Conservation (phyloP, 2,888 invertebrate species). For the Toxonevra muliebris region DNA sequence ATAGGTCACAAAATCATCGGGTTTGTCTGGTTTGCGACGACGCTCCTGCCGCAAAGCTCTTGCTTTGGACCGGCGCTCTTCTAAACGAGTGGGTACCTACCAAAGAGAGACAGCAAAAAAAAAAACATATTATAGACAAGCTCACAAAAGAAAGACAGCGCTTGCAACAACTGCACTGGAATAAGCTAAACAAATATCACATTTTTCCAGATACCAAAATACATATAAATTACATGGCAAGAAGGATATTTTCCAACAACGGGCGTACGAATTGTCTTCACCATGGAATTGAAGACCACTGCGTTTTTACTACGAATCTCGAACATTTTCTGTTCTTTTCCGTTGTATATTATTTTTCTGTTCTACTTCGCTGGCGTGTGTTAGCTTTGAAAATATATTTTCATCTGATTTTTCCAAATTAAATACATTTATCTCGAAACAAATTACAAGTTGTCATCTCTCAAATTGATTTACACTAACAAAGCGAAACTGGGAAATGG, state of each 20-base stretch:
- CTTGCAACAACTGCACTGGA: too few relatives aligned
- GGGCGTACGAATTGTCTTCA: conserved; percentile 60
- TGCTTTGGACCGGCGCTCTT: conserved; percentile 76
- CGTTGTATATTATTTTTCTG: background rate
- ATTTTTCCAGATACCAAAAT: too few relatives aligned
- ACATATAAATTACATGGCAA: conserved; percentile 70
- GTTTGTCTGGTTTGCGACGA: conserved; percentile 84
- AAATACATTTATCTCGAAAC: conserved; percentile 19
- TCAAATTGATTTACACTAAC: background rate
- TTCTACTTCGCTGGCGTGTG: conserved; percentile 9
- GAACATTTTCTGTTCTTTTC: conserved; percentile 41
- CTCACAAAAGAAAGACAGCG: too few relatives aligned
- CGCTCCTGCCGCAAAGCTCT: conserved; percentile 70
- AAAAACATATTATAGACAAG: too few relatives aligned
- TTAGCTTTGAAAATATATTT: conserved; percentile 20
- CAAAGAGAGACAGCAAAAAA: too few relatives aligned
- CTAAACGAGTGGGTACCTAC: conserved; percentile 69
- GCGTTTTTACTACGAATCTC: conserved; percentile 48
- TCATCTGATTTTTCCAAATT: conserved; percentile 16
- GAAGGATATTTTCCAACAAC: conserved; percentile 80
- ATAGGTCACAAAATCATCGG: conserved; percentile 89
- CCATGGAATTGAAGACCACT: conserved; percentile 61
- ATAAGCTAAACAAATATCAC: too few relatives aligned
- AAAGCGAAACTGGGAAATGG: background rate
- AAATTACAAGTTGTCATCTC: background rate